Percentiles rank a stretch among this genome's conserved stretches.
Conservation (phyloP, 2,888 invertebrate species). For the Drosophila falleni region DNA sequence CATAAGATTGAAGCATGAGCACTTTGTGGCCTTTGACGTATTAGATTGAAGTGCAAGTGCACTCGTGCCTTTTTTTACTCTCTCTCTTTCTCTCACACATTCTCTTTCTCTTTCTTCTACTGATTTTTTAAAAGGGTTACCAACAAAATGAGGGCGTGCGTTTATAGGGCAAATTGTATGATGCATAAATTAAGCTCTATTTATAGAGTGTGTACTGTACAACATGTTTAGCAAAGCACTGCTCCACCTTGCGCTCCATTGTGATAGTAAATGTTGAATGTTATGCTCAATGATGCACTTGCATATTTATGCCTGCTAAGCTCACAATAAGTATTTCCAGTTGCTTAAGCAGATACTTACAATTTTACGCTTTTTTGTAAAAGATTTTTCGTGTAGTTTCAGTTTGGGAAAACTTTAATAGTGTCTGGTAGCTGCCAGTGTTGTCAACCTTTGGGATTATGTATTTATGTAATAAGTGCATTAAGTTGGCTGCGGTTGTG, state of each 20-base stretch:
- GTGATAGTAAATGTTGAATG: not conserved
- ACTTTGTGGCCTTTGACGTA: constrained; percentile 11
- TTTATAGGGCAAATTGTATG: not conserved
- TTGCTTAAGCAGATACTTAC: constrained; percentile 1
- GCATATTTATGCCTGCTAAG: constrained; percentile 21
- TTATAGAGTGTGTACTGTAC: constrained; percentile 21
- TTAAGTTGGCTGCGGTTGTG: not conserved
- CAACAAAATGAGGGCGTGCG: constrained; percentile 6
- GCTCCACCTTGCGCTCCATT: not conserved
- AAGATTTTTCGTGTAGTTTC: not conserved
- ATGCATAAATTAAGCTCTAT: constrained; percentile 45
- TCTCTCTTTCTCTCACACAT: not conserved
- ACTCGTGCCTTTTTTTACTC: not conserved
- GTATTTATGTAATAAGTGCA: not conserved
- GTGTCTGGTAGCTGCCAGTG: not conserved
- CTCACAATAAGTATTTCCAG: not conserved
- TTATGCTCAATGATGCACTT: constrained; percentile 10
- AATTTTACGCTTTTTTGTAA: constrained; percentile 1
- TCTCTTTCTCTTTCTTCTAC: not conserved
- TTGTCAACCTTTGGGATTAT: not conserved
- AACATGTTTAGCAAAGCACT: constrained; percentile 3
- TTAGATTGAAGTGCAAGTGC: constrained; percentile 20
- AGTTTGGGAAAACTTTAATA: not conserved
- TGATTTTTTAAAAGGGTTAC: not conserved
- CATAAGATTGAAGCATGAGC: constrained; percentile 13